Evolutionary conservation across 1,140 invertebrate species (phyloP).

Genomic region (Thaumetopoea pityocampa): DNA sequence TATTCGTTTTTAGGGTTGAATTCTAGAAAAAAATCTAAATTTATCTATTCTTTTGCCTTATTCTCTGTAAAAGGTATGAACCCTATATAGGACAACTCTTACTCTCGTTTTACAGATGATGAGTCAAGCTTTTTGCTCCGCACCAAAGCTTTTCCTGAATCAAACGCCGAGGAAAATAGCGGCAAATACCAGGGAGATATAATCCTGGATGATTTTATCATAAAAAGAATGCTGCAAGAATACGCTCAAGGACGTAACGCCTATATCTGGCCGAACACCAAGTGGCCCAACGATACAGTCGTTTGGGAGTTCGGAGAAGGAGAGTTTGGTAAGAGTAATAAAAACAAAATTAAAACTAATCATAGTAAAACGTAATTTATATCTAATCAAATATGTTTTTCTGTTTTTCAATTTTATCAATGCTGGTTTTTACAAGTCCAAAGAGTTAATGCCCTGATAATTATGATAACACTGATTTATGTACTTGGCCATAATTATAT

Average conservation of each 20-base stretch:
- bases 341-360: too few species aligned
- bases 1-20: too few species aligned
- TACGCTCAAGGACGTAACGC: slow-evolving; percentile 35
- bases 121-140: slow-evolving; percentile 24
- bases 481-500: too few species aligned
- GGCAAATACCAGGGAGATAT: slow-evolving; percentile 74
- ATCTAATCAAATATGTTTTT: too few species aligned
- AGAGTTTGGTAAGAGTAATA: slow-evolving; percentile 45
- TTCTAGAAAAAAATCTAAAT: too few species aligned
- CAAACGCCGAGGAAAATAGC: slow-evolving; percentile 47
- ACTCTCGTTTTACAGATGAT: slow-evolving; percentile 13
- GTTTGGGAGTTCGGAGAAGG: slow-evolving; percentile 48
- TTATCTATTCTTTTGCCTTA: too few species aligned
- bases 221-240: slow-evolving; percentile 31
- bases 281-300: slow-evolving; percentile 39
- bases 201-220: slow-evolving; percentile 45
- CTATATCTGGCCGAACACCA: slow-evolving; percentile 34
- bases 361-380: too few species aligned
- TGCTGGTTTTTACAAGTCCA: too few species aligned
- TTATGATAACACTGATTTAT: too few species aligned
- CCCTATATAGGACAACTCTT: neutral
- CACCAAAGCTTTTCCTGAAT: slow-evolving; percentile 24
- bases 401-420: too few species aligned
- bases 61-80: too few species aligned
- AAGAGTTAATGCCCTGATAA: too few species aligned